Evolutionary conservation across 2,888 invertebrate genomes (phyloP).

Genomic region (Dasypolia templi): DNA sequence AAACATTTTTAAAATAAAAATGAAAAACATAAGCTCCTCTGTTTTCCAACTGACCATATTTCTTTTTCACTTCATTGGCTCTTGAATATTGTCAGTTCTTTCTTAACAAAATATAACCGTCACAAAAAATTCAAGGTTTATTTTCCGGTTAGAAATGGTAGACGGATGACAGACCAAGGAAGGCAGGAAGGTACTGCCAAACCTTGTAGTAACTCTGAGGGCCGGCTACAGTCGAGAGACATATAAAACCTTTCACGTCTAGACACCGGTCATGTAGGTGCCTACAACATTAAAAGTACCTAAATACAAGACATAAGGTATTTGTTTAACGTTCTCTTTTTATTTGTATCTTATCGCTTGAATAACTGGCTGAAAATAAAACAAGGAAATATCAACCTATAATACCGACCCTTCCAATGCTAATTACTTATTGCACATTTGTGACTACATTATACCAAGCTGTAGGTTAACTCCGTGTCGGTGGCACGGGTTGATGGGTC

Average conservation of each 20-base stretch:
- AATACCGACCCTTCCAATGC: slow-evolving; percentile 10
- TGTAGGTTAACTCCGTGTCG: slow-evolving; percentile 5
- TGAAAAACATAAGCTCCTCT: neutral
- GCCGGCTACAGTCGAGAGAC: slow-evolving; percentile 9
- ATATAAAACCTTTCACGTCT: slow-evolving; percentile 34
- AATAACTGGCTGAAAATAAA: slow-evolving; percentile 4
- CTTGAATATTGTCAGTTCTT: slow-evolving; percentile 2
- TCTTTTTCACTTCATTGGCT: slow-evolving; percentile 24
- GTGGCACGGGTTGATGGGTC: slow-evolving; percentile 12
- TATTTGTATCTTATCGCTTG: slow-evolving; percentile 1
- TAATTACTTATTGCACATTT: slow-evolving; percentile 9
- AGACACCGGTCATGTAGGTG: neutral
- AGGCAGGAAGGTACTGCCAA: slow-evolving; percentile 29
- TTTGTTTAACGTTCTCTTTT: neutral
- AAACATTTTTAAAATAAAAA: too few relatives aligned
- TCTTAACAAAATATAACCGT: slow-evolving; percentile 10
- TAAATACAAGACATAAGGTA: slow-evolving; percentile 7
- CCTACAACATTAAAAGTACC: slow-evolving; percentile 3
- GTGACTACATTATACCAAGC: neutral
- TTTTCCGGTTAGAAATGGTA: slow-evolving; percentile 9
- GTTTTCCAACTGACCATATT: slow-evolving; percentile 9
- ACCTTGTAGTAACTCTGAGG: slow-evolving; percentile 12
- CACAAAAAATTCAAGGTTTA: slow-evolving; percentile 14
- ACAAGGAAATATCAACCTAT: neutral
- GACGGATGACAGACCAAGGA: slow-evolving; percentile 11